These are phyloP conservation scores for Irena cyanogastra DNA, from an alignment of 2,113 vertebrate species.

Conservation along the genomic window DNA sequence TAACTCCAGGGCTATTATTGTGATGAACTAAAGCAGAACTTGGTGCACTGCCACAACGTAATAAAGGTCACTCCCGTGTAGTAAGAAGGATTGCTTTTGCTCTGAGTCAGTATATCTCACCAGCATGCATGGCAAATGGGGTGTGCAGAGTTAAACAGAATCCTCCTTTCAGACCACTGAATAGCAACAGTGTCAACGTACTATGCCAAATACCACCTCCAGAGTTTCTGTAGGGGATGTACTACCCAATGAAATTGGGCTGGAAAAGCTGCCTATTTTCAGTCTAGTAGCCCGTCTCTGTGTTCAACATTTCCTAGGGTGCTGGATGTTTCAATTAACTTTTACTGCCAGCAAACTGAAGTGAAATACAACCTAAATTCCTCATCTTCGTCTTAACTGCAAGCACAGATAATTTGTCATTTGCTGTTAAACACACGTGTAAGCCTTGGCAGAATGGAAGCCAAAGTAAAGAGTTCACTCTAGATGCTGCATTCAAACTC, in stretches of 20 bases:
- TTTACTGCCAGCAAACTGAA: neutral
- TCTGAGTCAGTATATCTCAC: neutral
- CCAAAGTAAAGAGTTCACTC: neutral
- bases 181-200: neutral
- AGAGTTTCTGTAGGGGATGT: neutral
- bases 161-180: conserved; percentile 19
- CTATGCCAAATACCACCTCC: neutral
- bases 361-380: neutral
- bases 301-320: neutral
- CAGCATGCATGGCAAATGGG: neutral
- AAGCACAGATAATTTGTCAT: neutral
- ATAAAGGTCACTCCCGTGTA: conserved; percentile 4
- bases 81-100: neutral
- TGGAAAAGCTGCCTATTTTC: neutral
- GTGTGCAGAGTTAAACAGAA: neutral
- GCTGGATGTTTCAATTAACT: neutral
- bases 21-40: neutral
- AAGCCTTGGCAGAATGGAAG: neutral
- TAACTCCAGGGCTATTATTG: neutral
- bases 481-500: neutral
- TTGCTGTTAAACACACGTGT: neutral
- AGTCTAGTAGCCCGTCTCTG: neutral
- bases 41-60: neutral
- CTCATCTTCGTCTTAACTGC: neutral
- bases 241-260: neutral